These are phyloP conservation scores for Diarsia rubi DNA, from an alignment of 2,888 invertebrate genomes.

Conservation along the genomic window DNA sequence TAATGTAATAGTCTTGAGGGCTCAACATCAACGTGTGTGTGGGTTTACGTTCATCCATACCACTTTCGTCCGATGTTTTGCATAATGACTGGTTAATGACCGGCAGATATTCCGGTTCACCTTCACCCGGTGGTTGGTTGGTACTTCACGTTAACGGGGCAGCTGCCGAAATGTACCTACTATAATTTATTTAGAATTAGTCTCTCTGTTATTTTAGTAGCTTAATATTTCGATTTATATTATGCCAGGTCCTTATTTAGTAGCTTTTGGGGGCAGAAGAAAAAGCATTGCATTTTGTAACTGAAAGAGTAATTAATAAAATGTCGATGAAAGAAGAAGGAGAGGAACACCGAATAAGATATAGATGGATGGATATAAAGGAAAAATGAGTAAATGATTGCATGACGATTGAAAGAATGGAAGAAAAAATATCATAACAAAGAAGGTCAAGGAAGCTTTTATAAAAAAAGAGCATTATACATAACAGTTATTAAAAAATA, in stretches of 20 bases:
- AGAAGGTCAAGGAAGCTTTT: not conserved
- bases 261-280: too few species aligned
- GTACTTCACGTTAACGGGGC: not conserved
- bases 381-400: too few species aligned
- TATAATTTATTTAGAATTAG: not conserved
- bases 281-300: too few species aligned
- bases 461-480: not conserved
- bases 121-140: conserved; percentile 4
- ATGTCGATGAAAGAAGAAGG: too few species aligned
- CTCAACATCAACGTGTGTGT: not conserved
- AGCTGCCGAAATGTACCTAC: not conserved
- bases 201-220: not conserved
- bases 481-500: not conserved
- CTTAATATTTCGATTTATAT: not conserved
- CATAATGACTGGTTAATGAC: conserved; percentile 71
- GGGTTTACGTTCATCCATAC: conserved; percentile 11
- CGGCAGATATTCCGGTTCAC: conserved; percentile 61
- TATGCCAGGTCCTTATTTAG: too few species aligned
- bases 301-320: too few species aligned
- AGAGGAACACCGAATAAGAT: too few species aligned
- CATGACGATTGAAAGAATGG: too few species aligned
- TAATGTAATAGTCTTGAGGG: not conserved
- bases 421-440: not conserved
- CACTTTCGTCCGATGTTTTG: conserved; percentile 57
- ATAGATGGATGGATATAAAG: too few species aligned